These are phyloP conservation scores for Nesidiocoris tenuis DNA, from an alignment of 2,888 invertebrate species.

Conservation along the genomic window DNA sequence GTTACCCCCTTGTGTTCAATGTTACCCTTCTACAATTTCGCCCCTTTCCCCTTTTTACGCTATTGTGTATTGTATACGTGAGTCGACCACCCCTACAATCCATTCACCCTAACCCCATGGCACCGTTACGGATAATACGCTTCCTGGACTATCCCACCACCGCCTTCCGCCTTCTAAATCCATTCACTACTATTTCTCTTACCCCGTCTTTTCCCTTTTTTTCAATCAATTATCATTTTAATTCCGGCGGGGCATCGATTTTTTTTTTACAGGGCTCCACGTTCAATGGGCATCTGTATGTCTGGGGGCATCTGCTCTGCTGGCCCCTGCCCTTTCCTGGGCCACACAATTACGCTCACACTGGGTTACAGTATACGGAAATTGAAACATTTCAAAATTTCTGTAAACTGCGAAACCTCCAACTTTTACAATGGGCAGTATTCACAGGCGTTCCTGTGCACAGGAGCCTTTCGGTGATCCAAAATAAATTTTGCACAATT, in stretches of 20 bases:
- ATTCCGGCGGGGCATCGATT: constrained; percentile 46
- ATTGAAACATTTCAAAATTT: no score
- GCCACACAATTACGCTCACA: no score
- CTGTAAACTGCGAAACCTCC: no score
- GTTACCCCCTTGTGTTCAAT: constrained; percentile 18
- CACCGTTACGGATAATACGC: constrained; percentile 42
- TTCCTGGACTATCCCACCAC: constrained; percentile 42
- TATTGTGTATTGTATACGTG: constrained; percentile 4
- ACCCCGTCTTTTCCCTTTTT: constrained; percentile 24
- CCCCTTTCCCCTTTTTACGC: constrained; percentile 8
- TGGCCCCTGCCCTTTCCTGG: no score
- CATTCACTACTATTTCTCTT: constrained; percentile 30
- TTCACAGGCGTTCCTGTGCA: no score
- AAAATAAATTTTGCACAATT: no score
- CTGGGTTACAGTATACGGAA: no score
- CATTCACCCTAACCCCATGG: constrained; percentile 17
- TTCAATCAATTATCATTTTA: constrained; percentile 47
- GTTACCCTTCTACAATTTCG: constrained; percentile 32
- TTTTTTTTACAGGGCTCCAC: constrained; percentile 6
- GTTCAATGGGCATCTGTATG: constrained; percentile 13
- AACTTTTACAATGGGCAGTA: no score
- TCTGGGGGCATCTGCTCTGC: constrained; percentile 28
- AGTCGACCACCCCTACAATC: constrained; percentile 22
- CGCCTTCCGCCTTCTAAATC: constrained; percentile 48
- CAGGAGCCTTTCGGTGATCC: no score